Conservation (phyloP, 2,888 invertebrate species). For the Ectobius pallidus region DNA sequence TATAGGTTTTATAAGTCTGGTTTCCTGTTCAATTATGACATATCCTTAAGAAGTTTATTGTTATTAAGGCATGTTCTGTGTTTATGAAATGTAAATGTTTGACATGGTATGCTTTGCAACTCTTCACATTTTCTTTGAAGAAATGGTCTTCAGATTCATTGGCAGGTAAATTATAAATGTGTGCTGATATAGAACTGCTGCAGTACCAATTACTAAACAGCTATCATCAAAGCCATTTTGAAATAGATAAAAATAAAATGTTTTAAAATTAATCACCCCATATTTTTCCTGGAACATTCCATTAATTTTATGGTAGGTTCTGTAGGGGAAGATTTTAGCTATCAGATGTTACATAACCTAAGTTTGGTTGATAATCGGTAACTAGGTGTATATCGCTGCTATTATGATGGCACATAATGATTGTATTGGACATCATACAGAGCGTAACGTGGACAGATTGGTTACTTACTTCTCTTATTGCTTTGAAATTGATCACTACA, state of each 20-base stretch:
- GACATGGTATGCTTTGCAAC: background rate
- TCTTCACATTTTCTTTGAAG: background rate
- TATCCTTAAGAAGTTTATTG: constrained; percentile 4
- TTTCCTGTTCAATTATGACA: background rate
- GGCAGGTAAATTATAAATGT: background rate
- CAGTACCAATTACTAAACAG: background rate
- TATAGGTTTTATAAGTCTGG: background rate
- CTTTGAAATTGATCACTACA: background rate
- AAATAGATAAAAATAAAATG: background rate
- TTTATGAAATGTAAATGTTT: background rate
- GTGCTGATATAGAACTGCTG: background rate
- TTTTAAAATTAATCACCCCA: background rate
- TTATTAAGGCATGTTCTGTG: background rate
- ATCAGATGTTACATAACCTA: background rate
- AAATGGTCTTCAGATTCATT: background rate
- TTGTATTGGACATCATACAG: background rate
- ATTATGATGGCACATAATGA: background rate
- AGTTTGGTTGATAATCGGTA: background rate
- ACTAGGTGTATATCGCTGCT: background rate
- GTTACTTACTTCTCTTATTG: background rate
- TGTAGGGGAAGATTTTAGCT: constrained; percentile 11
- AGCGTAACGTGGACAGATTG: background rate
- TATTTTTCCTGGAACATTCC: constrained; percentile 9
- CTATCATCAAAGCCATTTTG: background rate
- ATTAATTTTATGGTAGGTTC: constrained; percentile 17